phyloP scores from a whole-genome alignment of 2,113 vertebrate species.

The Nematolebias whitei region DNA sequence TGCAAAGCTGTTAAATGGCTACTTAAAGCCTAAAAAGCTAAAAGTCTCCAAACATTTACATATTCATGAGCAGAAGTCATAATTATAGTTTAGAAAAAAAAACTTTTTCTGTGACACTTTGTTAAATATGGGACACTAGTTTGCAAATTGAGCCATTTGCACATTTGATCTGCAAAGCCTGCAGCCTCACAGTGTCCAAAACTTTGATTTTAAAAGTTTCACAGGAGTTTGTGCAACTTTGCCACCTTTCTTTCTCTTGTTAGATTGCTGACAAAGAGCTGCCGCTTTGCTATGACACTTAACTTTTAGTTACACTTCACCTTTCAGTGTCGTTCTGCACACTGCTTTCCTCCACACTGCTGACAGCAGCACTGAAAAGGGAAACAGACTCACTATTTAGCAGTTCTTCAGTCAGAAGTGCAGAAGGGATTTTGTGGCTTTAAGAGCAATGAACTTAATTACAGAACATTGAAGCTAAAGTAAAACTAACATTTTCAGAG shows the following conservation, averaged over 20 bases:
- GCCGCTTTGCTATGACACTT: slow-evolving; percentile 6
- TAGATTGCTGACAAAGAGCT: not conserved
- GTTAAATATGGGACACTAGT: not conserved
- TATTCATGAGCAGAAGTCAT: not conserved
- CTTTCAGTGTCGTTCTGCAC: not conserved
- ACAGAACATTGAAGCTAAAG: not conserved
- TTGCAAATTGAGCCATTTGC: not conserved
- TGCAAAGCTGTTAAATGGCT: not conserved
- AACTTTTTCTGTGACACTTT: not conserved
- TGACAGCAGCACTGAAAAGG: slow-evolving; percentile 1
- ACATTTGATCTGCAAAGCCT: not conserved
- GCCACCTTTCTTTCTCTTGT: not conserved
- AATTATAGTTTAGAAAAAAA: not conserved
- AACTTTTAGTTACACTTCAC: not conserved
- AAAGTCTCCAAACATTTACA: not conserved
- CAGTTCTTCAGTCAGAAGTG: not conserved
- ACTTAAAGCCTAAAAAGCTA: not conserved
- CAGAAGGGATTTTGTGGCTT: not conserved
- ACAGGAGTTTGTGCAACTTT: not conserved
- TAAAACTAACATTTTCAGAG: not conserved
- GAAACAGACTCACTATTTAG: not conserved
- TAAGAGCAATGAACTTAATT: not conserved
- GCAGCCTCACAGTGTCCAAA: not conserved
- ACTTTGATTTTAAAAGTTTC: not conserved
- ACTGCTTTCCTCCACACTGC: not conserved